Conservation (phyloP, 2,113 vertebrate genomes). For the Genyomyrus donnyi region DNA sequence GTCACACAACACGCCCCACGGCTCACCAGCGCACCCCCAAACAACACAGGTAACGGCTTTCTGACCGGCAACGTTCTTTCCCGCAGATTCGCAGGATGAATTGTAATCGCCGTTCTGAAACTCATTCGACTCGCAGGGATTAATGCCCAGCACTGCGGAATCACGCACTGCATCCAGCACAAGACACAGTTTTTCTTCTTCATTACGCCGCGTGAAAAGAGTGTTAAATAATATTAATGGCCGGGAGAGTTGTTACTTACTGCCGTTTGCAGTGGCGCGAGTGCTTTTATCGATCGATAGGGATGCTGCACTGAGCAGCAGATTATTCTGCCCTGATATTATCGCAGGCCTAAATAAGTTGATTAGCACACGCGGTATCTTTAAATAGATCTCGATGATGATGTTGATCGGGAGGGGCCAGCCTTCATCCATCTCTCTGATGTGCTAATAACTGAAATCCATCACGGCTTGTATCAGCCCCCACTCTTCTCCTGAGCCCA, state of each 20-base stretch:
- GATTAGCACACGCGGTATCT: conserved; percentile 90
- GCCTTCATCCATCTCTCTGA: conserved; percentile 97
- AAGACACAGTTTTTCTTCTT: conserved; percentile 80
- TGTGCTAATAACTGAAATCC: conserved; percentile 99
- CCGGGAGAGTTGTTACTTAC: conserved; percentile 84
- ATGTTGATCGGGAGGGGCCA: conserved; percentile 95
- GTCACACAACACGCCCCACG: background rate
- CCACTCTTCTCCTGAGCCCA: conserved; percentile 51
- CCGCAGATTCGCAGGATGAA: conserved; percentile 7
- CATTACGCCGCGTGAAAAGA: conserved; percentile 78
- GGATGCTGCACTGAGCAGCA: conserved; percentile 71
- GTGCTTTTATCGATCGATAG: conserved; percentile 94
- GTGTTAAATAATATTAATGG: conserved; percentile 99
- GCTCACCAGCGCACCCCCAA: background rate
- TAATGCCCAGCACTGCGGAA: background rate
- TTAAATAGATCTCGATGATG: conserved; percentile 99
- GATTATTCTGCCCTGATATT: conserved; percentile 90
- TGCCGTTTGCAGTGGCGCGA: conserved; percentile 77
- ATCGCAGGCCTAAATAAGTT: conserved; percentile 95
- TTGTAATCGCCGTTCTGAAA: background rate
- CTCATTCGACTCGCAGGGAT: background rate
- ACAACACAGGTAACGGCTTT: background rate
- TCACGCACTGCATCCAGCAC: conserved; percentile 28
- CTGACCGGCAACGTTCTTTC: background rate
- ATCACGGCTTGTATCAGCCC: conserved; percentile 76